Evolutionary conservation across 2,113 vertebrate genomes (phyloP).

Genomic region (Hippocampus zosterae): DNA sequence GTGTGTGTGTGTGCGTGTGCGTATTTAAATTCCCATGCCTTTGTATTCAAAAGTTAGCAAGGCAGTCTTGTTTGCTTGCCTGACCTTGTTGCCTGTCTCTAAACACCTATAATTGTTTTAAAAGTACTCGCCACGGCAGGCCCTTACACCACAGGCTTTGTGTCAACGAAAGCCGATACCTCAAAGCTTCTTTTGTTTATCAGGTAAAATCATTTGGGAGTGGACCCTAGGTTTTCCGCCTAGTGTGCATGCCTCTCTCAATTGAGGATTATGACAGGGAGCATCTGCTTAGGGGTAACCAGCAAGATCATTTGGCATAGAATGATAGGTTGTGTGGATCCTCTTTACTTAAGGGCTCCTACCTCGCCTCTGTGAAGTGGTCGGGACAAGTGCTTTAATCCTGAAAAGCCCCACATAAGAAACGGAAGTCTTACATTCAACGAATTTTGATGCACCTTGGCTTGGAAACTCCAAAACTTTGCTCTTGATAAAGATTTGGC

Average conservation of each 20-base stretch:
- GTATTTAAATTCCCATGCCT: conserved; percentile 41
- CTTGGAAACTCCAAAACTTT: background rate
- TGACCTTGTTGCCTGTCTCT: conserved; percentile 50
- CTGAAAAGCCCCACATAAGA: conserved; percentile 9
- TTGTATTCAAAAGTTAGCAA: conserved; percentile 38
- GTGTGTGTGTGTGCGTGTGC: conserved; percentile 14
- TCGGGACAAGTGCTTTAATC: conserved; percentile 42
- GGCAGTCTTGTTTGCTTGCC: conserved; percentile 39
- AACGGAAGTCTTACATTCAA: conserved; percentile 20
- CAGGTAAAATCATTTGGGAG: conserved; percentile 62
- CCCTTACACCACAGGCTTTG: conserved; percentile 67
- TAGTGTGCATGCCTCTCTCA: conserved; percentile 75
- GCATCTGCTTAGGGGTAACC: conserved; percentile 77
- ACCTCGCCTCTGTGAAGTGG: conserved; percentile 50
- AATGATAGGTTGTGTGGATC: conserved; percentile 61
- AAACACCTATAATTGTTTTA: conserved; percentile 75
- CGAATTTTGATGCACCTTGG: background rate
- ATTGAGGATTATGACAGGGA: conserved; percentile 75
- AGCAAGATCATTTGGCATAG: conserved; percentile 69
- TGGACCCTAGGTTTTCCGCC: conserved; percentile 70
- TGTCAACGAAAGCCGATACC: conserved; percentile 71
- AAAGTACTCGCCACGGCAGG: conserved; percentile 63
- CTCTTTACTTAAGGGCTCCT: conserved; percentile 59
- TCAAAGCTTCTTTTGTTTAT: conserved; percentile 78
- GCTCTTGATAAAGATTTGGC: background rate